Evolutionary conservation across 2,888 invertebrate genomes (phyloP), one percentile per base, ranked within the genome.

Genomic region (Eupithecia inturbata): DNA sequence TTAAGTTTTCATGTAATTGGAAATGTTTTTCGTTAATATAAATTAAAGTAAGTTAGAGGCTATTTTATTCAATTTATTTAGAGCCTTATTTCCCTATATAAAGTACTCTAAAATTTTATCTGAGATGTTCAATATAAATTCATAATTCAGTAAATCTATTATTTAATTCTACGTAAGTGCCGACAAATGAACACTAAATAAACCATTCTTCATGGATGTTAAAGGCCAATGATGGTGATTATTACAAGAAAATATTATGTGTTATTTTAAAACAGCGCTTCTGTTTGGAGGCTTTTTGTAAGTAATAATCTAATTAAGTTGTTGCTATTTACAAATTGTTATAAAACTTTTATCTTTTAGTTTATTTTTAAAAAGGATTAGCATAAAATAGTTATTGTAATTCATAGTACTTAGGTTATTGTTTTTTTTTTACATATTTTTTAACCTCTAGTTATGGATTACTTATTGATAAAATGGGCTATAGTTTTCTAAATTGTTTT

Each of bases 311-410:
- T 83, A 86, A 84, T 83, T 88, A 88, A 89, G 87, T 92, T 92
- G 92, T 93, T 92, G 90, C 90, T 92, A 92, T 92, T 92, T 92
- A 92, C 91, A 92, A 75, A 87, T 91, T 92, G 91, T 92, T 92
- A 66, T 92, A 86, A 88, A 82, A 87, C 84, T 87, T 87, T 85
- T 87, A 86, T 68, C 82, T 85, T 57, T 84, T 83, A 88, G 84
- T 88, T 89, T 88, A 88, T 89, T 88, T 66, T 87, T 84, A 84
- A 84, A 84, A 84, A 85, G 80, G 77, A 81, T 72, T 62, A 71
- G 72, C 78, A 77, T 66, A 66, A 22, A 66, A 39, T 66, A 66
- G 66, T 66, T 66, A 22, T 66, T 36, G 26, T 66, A 41, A 76
- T 76, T 76, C 66, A 36, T 79, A 76, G 76, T 74, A 70, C 76